Base-by-base conservation (phyloP, 2,888 invertebrate species). In the Cheilosia pagana region DNA sequence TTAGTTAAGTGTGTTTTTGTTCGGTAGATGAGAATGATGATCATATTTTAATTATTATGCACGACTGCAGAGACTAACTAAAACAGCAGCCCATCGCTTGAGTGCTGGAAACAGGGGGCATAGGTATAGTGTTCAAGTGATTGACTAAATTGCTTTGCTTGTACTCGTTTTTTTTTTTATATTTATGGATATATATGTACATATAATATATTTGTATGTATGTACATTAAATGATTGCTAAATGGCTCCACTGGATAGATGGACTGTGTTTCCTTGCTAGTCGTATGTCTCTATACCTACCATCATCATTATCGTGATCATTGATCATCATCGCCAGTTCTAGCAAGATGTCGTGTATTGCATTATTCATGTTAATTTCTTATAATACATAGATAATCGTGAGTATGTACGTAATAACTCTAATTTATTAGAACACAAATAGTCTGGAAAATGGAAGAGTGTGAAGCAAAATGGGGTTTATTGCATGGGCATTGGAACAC, bases 121-220 rank as follows among this genome's bases (percentile, higher is more conserved):
- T 35, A 68, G 45, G 75, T 41, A 59, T 53, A 65, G 41, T 65
- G 53, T 77, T 72, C 60, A 72, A 77, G 67, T 70, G 78, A 79
- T 70, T 79, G 59, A 45, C 63, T 74, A 68, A 79, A 83, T 83
- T 79, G 50, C 70, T 83, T 78, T 79, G 79, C 70, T 55, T 82
- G 48, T 82, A 72, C 71, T 60, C 60, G 60, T 50, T 76, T 48
- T 21, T 71, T 53, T 50, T 76, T 48, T 21, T 71, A 28, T 74
- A 48, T 57, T 43, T 76, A 35, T 52, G 19, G 52, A 70, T 19
- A 28, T 50, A 57, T 71, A 57, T 39, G 7, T 50, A 21, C 16
- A 25, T 55, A 12, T 8, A 55, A 25, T 55, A 12, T 8, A 55
- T 14, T 48, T 48, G 35, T 53, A 39, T 28, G 55, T 57, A 53